Base-by-base conservation (phyloP, 2,113 vertebrate species). In the Podilymbus podiceps region DNA sequence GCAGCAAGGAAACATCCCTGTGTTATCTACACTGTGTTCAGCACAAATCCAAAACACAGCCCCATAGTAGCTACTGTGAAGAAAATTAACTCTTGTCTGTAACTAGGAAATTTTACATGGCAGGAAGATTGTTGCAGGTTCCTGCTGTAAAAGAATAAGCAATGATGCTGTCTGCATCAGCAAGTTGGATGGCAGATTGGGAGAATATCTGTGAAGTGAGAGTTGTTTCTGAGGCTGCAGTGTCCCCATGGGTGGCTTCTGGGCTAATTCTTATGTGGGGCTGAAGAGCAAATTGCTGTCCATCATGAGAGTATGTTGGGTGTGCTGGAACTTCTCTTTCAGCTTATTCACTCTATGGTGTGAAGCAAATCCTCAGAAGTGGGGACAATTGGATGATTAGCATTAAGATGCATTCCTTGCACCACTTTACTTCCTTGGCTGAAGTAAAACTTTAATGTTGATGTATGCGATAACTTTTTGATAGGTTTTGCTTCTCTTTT, bases 381-480 rank as follows among this genome's bases (percentile, higher is more conserved):
- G 22, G 38, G 12, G 22, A 24, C 52, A 72, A 17, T 8, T 44
- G 14, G 33, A 14, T 91, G 10, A 59, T 89, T 66, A 77, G 4
- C 8, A 81, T 92, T 63, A 62, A 58, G 47, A 52, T 50, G 22
- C 5, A 11, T 10, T 73, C 16, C 33, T 52, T 47, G 20, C 12
- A 44, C 12, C 8, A 20, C 23, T 71, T 62, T 11, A 33, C 5
- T 85, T 73, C 8, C 20, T 87, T 76, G 62, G 23, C 40, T 76
- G 25, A 85, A 63, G 44, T 63, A 31, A 55, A 85, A 64, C 23
- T 71, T 84, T 80, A n/a, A 30, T 60, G 28, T 63, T 9, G 10
- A 56, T 0, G 0, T 31, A 28, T 27, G 4, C 1, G 6, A 16
- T 49, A 68, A 40, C 11, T 67, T 82, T 74, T 58, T 38, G 1